A percentile compares a stretch with the other conserved stretches of the same genome.
These are phyloP conservation scores for Iphiclides podalirius DNA, from an alignment of 2,888 invertebrate genomes.

Conservation along the genomic window DNA sequence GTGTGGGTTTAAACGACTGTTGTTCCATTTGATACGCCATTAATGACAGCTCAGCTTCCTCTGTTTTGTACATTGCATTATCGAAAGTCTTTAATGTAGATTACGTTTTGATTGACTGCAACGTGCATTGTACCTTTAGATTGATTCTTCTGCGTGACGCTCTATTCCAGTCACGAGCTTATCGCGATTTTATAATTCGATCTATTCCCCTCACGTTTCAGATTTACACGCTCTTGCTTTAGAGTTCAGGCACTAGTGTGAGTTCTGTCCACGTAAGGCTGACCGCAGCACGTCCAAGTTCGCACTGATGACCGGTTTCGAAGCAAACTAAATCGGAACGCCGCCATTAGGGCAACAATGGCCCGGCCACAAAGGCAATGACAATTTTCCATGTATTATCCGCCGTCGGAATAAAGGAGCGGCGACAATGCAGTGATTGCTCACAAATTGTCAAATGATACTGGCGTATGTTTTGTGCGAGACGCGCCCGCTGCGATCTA, in stretches of 20 bases:
- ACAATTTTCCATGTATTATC: slow-evolving; percentile 79
- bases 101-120: background rate
- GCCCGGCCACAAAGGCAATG: slow-evolving; percentile 67
- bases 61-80: background rate
- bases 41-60: slow-evolving; percentile 25
- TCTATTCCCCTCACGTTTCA: too few relatives aligned
- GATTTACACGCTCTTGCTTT: background rate
- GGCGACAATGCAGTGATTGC: slow-evolving; percentile 79
- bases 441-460: slow-evolving; percentile 80
- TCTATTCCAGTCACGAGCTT: too few relatives aligned
- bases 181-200: too few relatives aligned
- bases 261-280: slow-evolving; percentile 31
- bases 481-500: slow-evolving; percentile 64
- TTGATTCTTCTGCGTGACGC: too few relatives aligned
- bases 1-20: slow-evolving; percentile 44
- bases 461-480: slow-evolving; percentile 71
- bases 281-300: slow-evolving; percentile 48
- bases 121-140: too few relatives aligned
- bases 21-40: slow-evolving; percentile 61
- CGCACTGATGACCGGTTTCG: slow-evolving; percentile 64
- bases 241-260: background rate
- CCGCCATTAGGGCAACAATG: slow-evolving; percentile 76
- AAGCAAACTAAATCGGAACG: slow-evolving; percentile 63
- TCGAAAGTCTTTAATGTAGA: background rate
- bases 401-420: slow-evolving; percentile 75